Base-by-base conservation (phyloP, 2,113 vertebrate genomes). In the Leucoraja erinaceus region DNA sequence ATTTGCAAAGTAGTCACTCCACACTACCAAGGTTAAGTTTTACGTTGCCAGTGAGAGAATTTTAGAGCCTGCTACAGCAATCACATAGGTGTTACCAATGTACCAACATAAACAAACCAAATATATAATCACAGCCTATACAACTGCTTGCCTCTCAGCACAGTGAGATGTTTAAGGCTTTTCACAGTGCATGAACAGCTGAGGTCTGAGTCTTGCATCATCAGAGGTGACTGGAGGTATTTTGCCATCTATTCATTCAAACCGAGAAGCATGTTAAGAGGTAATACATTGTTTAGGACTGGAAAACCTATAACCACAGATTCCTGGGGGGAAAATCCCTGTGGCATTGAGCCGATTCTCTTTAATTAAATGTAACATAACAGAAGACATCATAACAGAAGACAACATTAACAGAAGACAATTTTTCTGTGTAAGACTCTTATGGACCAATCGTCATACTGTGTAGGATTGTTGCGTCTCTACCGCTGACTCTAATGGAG, bases 231-330 rank as follows among this genome's bases (percentile, higher is more conserved):
- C 33, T 66, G 88, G 88, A 90, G 88, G 66, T 90, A 70, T 47
- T 90, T 70, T 25, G n/a, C 59, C 16, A 33, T 90, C 31, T 70
- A 31, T 70, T 72, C n/a, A 38, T 90, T 90, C 18, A 38, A 90
- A 68, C 66, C 22, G 63, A 90, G 31, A 63, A 90, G 18, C 63
- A 22, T 38, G 61, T 90, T 38, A 11, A 47, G 88, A 90, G 88
- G 66, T 90, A 90, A 70, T 70, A 38, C 33, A 66, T 63, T 90
- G 63, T 90, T 70, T 33, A 70, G 22, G n/a, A 18, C 88, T 90
- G 66, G 61, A 68, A 90, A 86, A 68, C 33, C 66, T 22, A 18
- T 72, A 90, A 70, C 33, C 14, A 11, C 66, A 70, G 68, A 47
- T 68, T 25, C 81, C 56, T 61, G 81, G 1, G 59, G 25, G 33